phyloP scores from a whole-genome alignment of 1,140 invertebrate genomes.

The Teleopsis dalmanni region DNA sequence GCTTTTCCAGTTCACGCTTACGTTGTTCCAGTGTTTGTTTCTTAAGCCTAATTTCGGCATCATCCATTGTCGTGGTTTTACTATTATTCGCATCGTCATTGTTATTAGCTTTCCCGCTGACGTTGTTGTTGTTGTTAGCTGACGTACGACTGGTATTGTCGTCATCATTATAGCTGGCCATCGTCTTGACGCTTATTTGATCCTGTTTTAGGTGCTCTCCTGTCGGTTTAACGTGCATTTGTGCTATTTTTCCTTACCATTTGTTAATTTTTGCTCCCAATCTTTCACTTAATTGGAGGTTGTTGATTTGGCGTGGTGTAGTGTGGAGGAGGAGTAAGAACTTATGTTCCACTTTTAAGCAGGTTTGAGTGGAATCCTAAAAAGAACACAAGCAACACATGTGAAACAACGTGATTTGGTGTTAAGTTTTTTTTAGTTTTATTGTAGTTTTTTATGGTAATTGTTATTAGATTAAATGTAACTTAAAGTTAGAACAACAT shows the following conservation, averaged over 20 bases:
- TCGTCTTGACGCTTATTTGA: neutral
- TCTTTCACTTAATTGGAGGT: no score
- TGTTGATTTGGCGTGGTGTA: no score
- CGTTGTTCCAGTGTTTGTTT: conserved; percentile 30
- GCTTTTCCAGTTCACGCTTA: conserved; percentile 28
- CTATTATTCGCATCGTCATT: conserved; percentile 5
- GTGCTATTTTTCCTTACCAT: neutral
- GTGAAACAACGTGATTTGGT: conserved; percentile 3
- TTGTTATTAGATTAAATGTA: no score
- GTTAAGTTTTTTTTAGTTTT: neutral
- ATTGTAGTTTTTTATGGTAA: conserved; percentile 1
- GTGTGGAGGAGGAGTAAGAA: no score
- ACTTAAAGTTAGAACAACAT: no score
- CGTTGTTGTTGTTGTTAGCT: conserved; percentile 4
- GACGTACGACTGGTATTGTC: neutral
- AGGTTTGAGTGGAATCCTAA: no score
- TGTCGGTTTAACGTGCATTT: conserved; percentile 1
- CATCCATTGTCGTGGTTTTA: conserved; percentile 8
- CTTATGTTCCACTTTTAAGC: no score
- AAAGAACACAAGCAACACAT: conserved; percentile 7
- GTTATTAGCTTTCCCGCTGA: neutral
- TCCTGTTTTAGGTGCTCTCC: neutral
- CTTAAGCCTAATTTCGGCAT: conserved; percentile 25
- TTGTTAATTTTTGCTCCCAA: no score
- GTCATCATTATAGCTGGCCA: neutral